phyloP scores from a whole-genome alignment of 2,888 invertebrate genomes.

The Augochlorella aurata region DNA sequence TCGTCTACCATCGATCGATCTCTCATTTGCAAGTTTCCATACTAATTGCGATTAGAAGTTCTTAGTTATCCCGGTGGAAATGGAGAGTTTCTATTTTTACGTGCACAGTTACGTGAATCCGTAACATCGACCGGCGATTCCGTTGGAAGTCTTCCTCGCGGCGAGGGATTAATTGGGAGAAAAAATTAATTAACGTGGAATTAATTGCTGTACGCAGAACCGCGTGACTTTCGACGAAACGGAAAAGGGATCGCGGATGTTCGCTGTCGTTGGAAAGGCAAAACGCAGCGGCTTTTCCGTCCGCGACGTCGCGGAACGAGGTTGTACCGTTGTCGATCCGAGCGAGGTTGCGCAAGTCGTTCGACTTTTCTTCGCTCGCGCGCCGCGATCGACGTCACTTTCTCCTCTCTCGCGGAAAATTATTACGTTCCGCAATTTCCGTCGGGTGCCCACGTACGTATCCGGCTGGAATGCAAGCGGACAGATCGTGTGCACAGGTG shows the following conservation, averaged over 20 bases:
- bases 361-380: constrained; percentile 55
- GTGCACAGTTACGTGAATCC: no score
- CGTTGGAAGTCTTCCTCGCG: not conserved
- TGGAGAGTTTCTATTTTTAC: no score
- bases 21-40: no score
- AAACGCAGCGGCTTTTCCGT: not conserved
- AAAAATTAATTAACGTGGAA: no score
- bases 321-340: not conserved
- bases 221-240: not conserved
- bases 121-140: no score
- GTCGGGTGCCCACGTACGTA: constrained; percentile 58
- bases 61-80: no score
- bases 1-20: not conserved
- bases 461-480: constrained; percentile 63
- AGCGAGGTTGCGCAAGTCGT: constrained; percentile 19
- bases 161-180: not conserved
- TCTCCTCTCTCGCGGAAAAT: constrained; percentile 67
- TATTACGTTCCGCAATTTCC: constrained; percentile 75
- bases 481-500: constrained; percentile 39
- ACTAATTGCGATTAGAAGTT: no score
- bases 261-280: not conserved
- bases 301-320: constrained; percentile 15
- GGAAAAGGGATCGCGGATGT: not conserved
- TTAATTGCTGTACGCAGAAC: not conserved
- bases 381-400: constrained; percentile 54